Base-by-base conservation (phyloP, 1,140 invertebrate species). In the Papilio xuthus region DNA sequence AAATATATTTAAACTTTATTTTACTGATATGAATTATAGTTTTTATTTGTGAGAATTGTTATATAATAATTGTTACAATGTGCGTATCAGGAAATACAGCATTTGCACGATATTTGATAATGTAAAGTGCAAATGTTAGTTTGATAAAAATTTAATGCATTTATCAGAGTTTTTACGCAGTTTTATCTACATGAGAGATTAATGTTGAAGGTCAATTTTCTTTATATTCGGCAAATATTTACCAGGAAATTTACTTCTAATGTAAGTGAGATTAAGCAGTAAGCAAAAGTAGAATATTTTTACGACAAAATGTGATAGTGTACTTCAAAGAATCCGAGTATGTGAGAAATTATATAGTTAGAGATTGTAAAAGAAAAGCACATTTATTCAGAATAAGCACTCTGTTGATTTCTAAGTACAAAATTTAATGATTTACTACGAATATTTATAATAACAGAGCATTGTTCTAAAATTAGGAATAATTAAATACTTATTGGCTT, bases 61-160 rank as follows among this genome's bases (percentile, higher is more conserved):
- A 12, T 15, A 3, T 4, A 50, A 2, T 50, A n/a, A n/a, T 50
- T 50, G 18, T 50, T 50, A 50, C 1, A 50, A n/a, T 53, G 18
- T 60, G 56, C 56, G 56, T 60, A 60, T 26, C 60, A 28, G 13
- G 20, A 23, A 28, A 63, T 26, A 63, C 23, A 4, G 20, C 10
- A 28, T 2, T 28, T 63, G 23, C 60, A 63, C 3, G 23, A 63
- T 63, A 63, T 63, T 28, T 63, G 60, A 63, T 26, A 63, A 63
- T 63, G 60, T 28, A 63, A 63, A 23, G 10, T 63, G 60, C 60
- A 63, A 63, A 63, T 63, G 60, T 63, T n/a, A n/a, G n/a, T n/a
- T 63, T 63, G 23, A 28, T 15, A 60, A 12, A 8, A 13, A 63
- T 15, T 0, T 32, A 28, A 63, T 63, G 60, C 60, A 60, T 2